Base-by-base conservation (phyloP, 2,113 vertebrate species). In the Pipra filicauda region DNA sequence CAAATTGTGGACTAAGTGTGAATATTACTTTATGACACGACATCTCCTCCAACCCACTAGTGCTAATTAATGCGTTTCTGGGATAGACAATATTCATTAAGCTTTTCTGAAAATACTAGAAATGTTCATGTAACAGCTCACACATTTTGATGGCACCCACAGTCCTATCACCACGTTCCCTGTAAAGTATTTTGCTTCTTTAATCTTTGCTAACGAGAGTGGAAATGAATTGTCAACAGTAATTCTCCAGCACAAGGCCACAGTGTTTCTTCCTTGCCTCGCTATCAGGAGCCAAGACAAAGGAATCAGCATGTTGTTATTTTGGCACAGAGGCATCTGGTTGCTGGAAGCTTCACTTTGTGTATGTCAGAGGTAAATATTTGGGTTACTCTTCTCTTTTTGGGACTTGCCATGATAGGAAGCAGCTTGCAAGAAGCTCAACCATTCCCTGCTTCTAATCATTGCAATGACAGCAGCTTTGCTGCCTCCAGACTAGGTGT, bases 31-130 rank as follows among this genome's bases (percentile, higher is more conserved):
- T 58, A 57, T 91, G 80, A 82, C 65, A 49, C 5, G 61, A 66
- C 80, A 76, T 58, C 91, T 93, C 70, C 69, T 96, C 92, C 89
- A 96, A 72, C 80, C 48, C 13, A 7, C 85, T 76, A 33, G 80
- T 94, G 91, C 70, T 97, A 97, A 94, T 96, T 95, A 96, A 96
- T 97, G 88, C 95, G 43, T 54, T 85, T 89, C 88, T 86, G 70
- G 73, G 37, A 46, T 92, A 95, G 86, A 78, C 88, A 87, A 74
- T 70, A 89, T 85, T 96, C 94, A 94, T 97, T 96, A 96, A 94
- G 86, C 62, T 94, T 94, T 96, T 91, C 91, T 85, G 91, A 94
- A 93, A 91, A 83, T 86, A 93, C 92, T 84, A 91, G 85, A 84
- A 92, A 86, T 75, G 92, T 84, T 94, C 86, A 87, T 87, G 86